phyloP scores from a whole-genome alignment of 2,113 vertebrate genomes.

The Neodontobutis hainanensis region DNA sequence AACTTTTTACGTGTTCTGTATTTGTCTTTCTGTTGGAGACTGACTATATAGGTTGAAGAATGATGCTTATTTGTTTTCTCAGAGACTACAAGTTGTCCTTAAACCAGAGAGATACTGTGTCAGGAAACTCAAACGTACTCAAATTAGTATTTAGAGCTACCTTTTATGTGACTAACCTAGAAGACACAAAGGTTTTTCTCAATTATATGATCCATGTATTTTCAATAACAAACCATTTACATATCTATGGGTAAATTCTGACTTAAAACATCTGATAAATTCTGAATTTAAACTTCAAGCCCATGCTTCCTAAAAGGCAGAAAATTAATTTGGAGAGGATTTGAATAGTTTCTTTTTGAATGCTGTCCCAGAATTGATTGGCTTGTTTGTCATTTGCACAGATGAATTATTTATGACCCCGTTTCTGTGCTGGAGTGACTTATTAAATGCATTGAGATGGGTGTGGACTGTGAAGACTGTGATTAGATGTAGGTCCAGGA shows the following conservation, averaged over 20 bases:
- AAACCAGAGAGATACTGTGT: too few relatives aligned
- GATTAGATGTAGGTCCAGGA: slow-evolving; percentile 49
- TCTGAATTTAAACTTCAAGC: slow-evolving; percentile 50
- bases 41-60: too few relatives aligned
- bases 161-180: background rate
- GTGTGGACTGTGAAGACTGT: slow-evolving; percentile 45
- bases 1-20: slow-evolving; percentile 35
- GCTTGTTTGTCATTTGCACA: slow-evolving; percentile 75
- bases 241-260: slow-evolving; percentile 13
- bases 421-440: slow-evolving; percentile 65
- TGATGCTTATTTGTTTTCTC: background rate
- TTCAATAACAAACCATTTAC: background rate
- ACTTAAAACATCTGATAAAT: slow-evolving; percentile 36
- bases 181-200: slow-evolving; percentile 13
- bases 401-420: slow-evolving; percentile 77
- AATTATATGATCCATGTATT: background rate
- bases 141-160: slow-evolving; percentile 14
- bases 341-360: slow-evolving; percentile 73
- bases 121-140: too few relatives aligned
- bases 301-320: slow-evolving; percentile 49
- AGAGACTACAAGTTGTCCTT: too few relatives aligned
- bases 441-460: slow-evolving; percentile 71
- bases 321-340: slow-evolving; percentile 70
- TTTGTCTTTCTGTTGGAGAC: slow-evolving; percentile 9
- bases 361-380: slow-evolving; percentile 71